Base-by-base conservation (phyloP, 2,888 invertebrate genomes). In the Agonopterix subpropinquella region DNA sequence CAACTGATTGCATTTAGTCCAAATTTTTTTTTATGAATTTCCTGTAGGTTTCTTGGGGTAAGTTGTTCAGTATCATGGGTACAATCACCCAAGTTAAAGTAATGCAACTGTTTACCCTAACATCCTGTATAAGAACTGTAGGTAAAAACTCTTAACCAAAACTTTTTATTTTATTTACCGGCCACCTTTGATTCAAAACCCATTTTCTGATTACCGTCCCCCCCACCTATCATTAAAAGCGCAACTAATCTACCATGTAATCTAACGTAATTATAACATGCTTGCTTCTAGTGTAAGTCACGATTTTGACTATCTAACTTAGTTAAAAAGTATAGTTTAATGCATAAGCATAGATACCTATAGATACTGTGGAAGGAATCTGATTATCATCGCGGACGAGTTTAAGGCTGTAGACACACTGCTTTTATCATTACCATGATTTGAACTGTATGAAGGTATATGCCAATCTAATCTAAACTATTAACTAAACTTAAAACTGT, bases 201-300 rank as follows among this genome's bases (percentile, higher is more conserved):
- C 48, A 44, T 46, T 46, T 47, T 45, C 28, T 47, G 41, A 50
- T 44, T 35, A 44, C 39, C 41, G 47, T n/a, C 39, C 39, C 48
- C 51, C 67, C 60, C 58, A 56, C 65, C 67, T 75, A 77, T 75
- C 71, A 80, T 82, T 81, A 82, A 69, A 64, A 64, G 72, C 69
- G 65, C 65, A 68, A 64, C 70, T 71, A 75, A 80, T 80, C 77
- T 62, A 57, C 56, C 62, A 60, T 74, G 72, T 83, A 78, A 84
- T 84, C 84, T 80, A 60, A 68, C 72, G 81, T 85, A 87, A 87
- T 87, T 86, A 87, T 85, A 87, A 86, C 79, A 77, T 80, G 75
- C 44, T 68, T 67, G 62, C 61, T 52, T 64, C 74, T 76, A 76
- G 82, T 77, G 76, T 78, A 80, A 80, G 86, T 86, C 86, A 86